Conservation (phyloP, 1,140 invertebrate species). For the Hypothenemus hampei region DNA sequence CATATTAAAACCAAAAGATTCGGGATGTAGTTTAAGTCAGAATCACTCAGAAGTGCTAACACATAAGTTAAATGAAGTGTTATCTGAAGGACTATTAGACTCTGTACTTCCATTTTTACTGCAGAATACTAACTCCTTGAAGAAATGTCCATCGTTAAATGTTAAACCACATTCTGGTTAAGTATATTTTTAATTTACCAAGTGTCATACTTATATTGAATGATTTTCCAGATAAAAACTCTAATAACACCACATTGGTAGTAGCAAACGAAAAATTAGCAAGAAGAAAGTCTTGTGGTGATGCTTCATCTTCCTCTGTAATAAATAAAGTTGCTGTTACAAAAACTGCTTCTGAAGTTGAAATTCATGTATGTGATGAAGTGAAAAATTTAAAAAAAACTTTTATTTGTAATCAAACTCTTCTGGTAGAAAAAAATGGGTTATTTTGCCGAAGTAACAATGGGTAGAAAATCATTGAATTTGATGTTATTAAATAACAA, state of each 20-base stretch:
- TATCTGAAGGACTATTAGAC: constrained; percentile 73
- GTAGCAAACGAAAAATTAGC: neutral
- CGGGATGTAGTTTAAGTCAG: neutral
- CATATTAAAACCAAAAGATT: neutral
- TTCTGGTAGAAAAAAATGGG: constrained; percentile 88
- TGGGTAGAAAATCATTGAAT: constrained; percentile 49
- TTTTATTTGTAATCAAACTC: constrained; percentile 78
- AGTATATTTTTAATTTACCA: too few relatives aligned
- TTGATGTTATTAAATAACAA: too few relatives aligned
- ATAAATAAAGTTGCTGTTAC: constrained; percentile 11
- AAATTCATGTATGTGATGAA: constrained; percentile 85
- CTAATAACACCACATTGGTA: neutral
- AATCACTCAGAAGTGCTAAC: constrained; percentile 36
- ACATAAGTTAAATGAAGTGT: constrained; percentile 56
- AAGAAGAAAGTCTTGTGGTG: constrained; percentile 26
- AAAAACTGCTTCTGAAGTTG: constrained; percentile 60
- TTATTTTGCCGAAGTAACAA: constrained; percentile 86
- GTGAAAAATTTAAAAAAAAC: constrained; percentile 80
- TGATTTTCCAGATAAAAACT: constrained; percentile 11
- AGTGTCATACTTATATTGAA: too few relatives aligned
- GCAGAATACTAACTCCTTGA: constrained; percentile 18
- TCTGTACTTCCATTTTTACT: constrained; percentile 58
- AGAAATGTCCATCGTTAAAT: constrained; percentile 12
- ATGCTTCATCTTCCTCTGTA: constrained; percentile 1
- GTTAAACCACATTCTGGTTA: too few relatives aligned